Evolutionary conservation across 2,113 vertebrate species (phyloP).

Genomic region (Podilymbus podiceps): DNA sequence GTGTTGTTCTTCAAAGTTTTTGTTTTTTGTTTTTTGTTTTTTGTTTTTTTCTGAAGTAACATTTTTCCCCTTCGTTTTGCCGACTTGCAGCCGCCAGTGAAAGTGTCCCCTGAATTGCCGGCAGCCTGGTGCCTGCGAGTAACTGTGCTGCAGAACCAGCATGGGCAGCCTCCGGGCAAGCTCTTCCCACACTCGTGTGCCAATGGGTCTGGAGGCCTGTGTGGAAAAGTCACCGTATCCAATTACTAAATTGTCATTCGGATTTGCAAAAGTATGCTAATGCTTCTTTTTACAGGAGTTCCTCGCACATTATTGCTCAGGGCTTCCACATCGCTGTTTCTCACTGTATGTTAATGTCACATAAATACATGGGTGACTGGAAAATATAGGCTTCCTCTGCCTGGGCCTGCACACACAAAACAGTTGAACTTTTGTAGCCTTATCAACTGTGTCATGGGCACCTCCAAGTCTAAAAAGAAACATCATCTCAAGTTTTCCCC

Average conservation of each 20-base stretch:
- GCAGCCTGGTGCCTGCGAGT: not conserved
- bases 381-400: not conserved
- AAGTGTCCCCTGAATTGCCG: not conserved
- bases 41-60: not conserved
- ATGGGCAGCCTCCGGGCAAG: not conserved
- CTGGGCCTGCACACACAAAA: not conserved
- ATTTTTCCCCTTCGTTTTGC: not conserved
- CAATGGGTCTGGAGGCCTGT: not conserved
- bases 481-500: not conserved
- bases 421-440: not conserved
- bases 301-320: not conserved
- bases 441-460: accelerated
- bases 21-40: not conserved
- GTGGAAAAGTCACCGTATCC: not conserved
- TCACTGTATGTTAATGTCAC: not conserved
- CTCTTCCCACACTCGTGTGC: not conserved
- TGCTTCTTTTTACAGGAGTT: not conserved
- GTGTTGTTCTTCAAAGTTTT: not conserved
- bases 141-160: not conserved
- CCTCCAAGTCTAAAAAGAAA: not conserved
- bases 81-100: not conserved
- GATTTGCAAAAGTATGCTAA: not conserved
- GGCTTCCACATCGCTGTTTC: not conserved
- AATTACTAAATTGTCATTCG: not conserved
- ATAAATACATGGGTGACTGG: not conserved